Evolutionary conservation across 2,113 vertebrate species (phyloP).

Genomic region (Talpa occidentalis): DNA sequence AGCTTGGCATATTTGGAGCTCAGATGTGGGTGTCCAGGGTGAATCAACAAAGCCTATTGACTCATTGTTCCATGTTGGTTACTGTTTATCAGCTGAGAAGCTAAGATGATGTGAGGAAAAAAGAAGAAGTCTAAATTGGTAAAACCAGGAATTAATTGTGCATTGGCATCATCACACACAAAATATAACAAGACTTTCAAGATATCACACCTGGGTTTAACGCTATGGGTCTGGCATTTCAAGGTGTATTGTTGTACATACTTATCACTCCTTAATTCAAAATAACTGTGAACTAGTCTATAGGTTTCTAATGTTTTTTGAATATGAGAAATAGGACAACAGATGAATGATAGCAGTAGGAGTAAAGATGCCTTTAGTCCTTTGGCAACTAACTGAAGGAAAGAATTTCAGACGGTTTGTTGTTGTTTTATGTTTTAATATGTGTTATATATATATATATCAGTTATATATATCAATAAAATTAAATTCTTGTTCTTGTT

Average conservation of each 20-base stretch:
- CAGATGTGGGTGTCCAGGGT: not conserved
- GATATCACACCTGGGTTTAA: accelerated
- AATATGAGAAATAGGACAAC: not conserved
- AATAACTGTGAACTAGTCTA: not conserved
- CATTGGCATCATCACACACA: not conserved
- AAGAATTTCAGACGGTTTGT: not conserved
- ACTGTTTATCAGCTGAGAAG: not conserved
- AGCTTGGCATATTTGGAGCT: not conserved
- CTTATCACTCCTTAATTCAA: not conserved
- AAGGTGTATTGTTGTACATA: not conserved
- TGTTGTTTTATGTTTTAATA: not conserved
- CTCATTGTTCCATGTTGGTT: not conserved
- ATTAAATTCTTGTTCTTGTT: not conserved
- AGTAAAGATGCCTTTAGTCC: not conserved
- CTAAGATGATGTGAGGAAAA: not conserved
- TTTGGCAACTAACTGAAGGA: not conserved
- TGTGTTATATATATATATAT: not conserved
- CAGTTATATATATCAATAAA: too few species aligned
- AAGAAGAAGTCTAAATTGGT: not conserved
- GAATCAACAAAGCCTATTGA: not conserved
- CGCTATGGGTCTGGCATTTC: not conserved
- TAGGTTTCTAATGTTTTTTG: not conserved
- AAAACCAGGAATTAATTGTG: not conserved
- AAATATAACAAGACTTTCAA: not conserved
- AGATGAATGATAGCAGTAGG: not conserved